phyloP scores from a whole-genome alignment of 2,888 invertebrate species.

The Tetragnatha montana region DNA sequence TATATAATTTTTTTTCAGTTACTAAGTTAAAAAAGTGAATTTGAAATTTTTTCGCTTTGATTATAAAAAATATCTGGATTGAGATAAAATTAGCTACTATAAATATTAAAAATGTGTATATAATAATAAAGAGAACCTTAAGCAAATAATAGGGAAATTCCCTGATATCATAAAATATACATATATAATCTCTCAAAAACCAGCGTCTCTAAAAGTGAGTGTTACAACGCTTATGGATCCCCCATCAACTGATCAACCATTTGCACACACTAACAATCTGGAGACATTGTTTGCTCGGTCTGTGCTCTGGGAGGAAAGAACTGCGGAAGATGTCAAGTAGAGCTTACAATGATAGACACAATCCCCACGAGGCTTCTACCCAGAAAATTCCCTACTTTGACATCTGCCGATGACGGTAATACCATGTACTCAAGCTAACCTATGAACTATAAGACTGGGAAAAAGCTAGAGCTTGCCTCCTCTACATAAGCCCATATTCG shows the following conservation, averaged over 20 bases:
- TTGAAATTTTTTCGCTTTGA: too few relatives aligned
- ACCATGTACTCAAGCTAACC: slow-evolving; percentile 52
- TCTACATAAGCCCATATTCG: slow-evolving; percentile 24
- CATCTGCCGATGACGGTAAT: slow-evolving; percentile 66
- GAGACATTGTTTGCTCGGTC: slow-evolving; percentile 32
- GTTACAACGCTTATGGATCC: neutral
- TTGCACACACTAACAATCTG: neutral
- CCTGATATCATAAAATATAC: neutral
- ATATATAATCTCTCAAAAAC: neutral
- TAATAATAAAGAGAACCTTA: too few relatives aligned
- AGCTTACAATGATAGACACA: slow-evolving; percentile 59
- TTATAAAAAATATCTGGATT: too few relatives aligned
- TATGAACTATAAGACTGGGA: slow-evolving; percentile 29
- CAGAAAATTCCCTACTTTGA: slow-evolving; percentile 56
- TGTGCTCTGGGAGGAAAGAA: slow-evolving; percentile 24
- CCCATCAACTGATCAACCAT: slow-evolving; percentile 3
- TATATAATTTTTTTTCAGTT: too few relatives aligned
- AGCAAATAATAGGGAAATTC: neutral
- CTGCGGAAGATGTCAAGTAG: slow-evolving; percentile 49
- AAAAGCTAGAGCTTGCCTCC: slow-evolving; percentile 8
- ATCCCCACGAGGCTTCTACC: slow-evolving; percentile 51
- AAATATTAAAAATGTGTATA: too few relatives aligned
- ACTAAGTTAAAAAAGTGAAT: too few relatives aligned
- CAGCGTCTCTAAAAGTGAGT: neutral
- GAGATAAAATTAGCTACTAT: too few relatives aligned